A percentile compares a stretch with the other conserved stretches of the same genome.
These are phyloP conservation scores for Mionectes macconnelli DNA, from an alignment of 2,113 vertebrate genomes.

Conservation along the genomic window DNA sequence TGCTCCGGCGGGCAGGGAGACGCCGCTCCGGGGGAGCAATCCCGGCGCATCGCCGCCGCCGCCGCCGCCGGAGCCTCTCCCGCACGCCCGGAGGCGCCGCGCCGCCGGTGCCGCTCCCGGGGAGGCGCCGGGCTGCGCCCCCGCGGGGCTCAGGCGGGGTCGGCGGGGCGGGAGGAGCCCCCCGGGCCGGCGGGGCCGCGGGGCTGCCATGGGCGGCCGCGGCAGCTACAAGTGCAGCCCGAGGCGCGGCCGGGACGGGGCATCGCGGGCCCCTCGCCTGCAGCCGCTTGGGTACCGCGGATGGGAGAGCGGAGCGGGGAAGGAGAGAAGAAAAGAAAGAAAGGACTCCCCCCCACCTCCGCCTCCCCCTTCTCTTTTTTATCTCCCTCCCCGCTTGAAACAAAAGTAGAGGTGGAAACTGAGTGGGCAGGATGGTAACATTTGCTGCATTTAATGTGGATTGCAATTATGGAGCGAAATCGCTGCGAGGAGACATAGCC, in stretches of 20 bases:
- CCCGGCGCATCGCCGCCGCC: neutral
- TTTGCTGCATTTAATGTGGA: constrained; percentile 52
- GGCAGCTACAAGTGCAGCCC: constrained; percentile 30
- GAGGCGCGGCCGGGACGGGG: neutral
- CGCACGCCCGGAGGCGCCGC: neutral
- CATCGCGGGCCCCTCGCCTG: neutral
- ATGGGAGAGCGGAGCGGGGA: neutral
- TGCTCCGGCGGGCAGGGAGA: neutral
- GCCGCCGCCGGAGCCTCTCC: neutral
- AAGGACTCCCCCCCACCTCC: neutral
- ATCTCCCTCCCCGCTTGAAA: constrained; percentile 6
- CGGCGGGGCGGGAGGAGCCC: neutral
- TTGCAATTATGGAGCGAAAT: constrained; percentile 43
- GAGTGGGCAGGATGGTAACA: constrained; percentile 53
- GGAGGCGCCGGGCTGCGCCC: neutral
- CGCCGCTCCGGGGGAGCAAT: neutral
- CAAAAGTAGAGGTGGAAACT: constrained; percentile 56
- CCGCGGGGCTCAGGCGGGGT: neutral
- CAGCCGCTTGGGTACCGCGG: neutral
- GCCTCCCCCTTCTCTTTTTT: neutral
- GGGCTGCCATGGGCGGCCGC: neutral
- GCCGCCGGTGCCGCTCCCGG: neutral
- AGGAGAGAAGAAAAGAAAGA: neutral
- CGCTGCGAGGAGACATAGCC: constrained; percentile 36
- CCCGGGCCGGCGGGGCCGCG: neutral